phyloP scores from a whole-genome alignment of 2,888 invertebrate species.

The Drosophila setosimentum region DNA sequence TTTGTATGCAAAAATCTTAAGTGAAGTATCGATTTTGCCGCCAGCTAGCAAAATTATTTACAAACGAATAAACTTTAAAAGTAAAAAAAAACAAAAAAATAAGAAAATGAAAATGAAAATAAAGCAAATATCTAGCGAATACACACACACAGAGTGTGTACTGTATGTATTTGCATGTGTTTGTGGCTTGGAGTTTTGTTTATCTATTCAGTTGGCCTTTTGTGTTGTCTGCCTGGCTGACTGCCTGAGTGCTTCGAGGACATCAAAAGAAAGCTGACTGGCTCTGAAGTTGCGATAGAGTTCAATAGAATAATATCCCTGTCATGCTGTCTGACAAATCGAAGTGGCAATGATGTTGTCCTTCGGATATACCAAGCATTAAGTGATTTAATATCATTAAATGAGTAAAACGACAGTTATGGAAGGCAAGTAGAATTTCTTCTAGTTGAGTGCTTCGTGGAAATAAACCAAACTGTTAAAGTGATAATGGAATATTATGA shows the following conservation, averaged over 20 bases:
- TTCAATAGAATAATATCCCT: slow-evolving; percentile 28
- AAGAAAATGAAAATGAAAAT: neutral
- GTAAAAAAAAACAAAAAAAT: slow-evolving; percentile 35
- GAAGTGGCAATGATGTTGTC: neutral
- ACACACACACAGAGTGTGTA: slow-evolving; percentile 18
- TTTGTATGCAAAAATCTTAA: slow-evolving; percentile 78
- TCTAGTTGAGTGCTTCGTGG: neutral
- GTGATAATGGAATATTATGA: neutral
- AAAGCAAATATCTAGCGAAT: neutral
- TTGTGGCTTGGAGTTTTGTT: slow-evolving; percentile 60
- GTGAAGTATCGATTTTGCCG: slow-evolving; percentile 78
- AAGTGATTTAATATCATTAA: slow-evolving; percentile 16
- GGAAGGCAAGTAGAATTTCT: neutral
- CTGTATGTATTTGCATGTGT: slow-evolving; percentile 52
- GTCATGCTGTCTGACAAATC: slow-evolving; percentile 24
- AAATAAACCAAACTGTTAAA: neutral
- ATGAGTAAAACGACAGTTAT: neutral
- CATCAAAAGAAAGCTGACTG: slow-evolving; percentile 59
- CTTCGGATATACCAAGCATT: neutral
- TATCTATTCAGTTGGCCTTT: slow-evolving; percentile 54
- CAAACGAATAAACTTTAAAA: slow-evolving; percentile 76
- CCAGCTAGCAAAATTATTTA: slow-evolving; percentile 72
- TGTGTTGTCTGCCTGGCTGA: slow-evolving; percentile 34
- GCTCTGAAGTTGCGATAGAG: slow-evolving; percentile 51
- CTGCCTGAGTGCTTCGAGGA: slow-evolving; percentile 25